Percentiles rank a stretch among this genome's conserved stretches.
Evolutionary conservation across 2,113 vertebrate genomes (phyloP).

Genomic region (Xiphophorus hellerii): DNA sequence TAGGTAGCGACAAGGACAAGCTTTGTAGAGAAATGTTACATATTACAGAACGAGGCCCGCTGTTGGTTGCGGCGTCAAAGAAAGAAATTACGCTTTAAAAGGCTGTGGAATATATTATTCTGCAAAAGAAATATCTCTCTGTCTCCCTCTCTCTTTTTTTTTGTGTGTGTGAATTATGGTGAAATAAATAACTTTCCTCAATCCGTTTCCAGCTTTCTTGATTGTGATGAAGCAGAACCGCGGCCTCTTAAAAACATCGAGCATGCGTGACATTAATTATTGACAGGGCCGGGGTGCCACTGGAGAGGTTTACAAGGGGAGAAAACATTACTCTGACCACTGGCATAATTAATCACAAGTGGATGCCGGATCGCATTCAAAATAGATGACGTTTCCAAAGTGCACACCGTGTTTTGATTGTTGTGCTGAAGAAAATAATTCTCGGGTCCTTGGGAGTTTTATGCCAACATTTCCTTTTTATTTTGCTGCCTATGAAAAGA

Average conservation of each 20-base stretch:
- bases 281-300: slow-evolving; percentile 48
- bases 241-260: slow-evolving; percentile 69
- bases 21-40: slow-evolving; percentile 41
- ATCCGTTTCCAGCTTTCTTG: slow-evolving; percentile 10
- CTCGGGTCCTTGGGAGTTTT: background rate
- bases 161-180: too few relatives aligned
- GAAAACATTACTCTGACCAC: slow-evolving; percentile 68
- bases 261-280: slow-evolving; percentile 73
- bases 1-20: slow-evolving; percentile 83
- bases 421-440: background rate
- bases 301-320: slow-evolving; percentile 66
- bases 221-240: slow-evolving; percentile 65
- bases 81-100: background rate
- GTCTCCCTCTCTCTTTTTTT: too few relatives aligned
- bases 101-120: background rate
- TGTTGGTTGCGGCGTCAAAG: background rate
- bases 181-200: background rate
- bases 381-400: slow-evolving; percentile 11
- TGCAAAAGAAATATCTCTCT: background rate
- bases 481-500: too few relatives aligned
- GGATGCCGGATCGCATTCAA: slow-evolving; percentile 28
- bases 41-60: slow-evolving; percentile 16
- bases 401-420: background rate
- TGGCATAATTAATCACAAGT: slow-evolving; percentile 49
- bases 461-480: too few relatives aligned